phyloP scores from a whole-genome alignment of 2,113 vertebrate genomes.

The Chaetura pelagica region DNA sequence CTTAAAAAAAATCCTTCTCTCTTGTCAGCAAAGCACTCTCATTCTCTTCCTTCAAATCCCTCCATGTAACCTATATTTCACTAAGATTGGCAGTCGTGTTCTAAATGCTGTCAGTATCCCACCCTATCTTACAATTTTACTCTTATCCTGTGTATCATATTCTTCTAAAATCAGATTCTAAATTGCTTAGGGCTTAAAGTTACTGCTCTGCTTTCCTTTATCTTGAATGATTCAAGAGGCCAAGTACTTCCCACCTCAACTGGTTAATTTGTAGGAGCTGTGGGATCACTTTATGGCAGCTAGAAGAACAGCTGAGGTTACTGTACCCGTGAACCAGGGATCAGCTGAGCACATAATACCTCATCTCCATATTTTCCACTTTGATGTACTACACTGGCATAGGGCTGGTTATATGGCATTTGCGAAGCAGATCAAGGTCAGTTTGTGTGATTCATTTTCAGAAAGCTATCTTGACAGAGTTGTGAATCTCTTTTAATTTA shows the following conservation, averaged over 20 bases:
- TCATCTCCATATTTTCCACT: neutral
- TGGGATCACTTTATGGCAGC: neutral
- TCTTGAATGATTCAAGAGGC: neutral
- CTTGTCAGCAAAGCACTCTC: neutral
- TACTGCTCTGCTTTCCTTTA: neutral
- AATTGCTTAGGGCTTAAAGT: constrained; percentile 25
- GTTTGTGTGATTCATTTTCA: neutral
- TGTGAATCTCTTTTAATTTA: neutral
- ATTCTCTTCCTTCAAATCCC: constrained; percentile 23
- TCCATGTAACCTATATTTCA: constrained; percentile 39
- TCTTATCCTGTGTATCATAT: constrained; percentile 41
- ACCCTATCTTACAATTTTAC: constrained; percentile 18
- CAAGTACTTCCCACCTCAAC: neutral
- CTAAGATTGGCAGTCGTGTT: constrained; percentile 36
- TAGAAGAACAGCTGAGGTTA: neutral
- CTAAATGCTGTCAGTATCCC: constrained; percentile 37
- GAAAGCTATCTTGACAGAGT: neutral
- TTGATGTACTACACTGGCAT: neutral
- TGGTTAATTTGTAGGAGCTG: neutral
- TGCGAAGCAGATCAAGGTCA: neutral
- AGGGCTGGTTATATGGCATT: neutral
- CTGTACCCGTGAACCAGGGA: neutral
- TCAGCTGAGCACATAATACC: neutral
- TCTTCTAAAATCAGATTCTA: constrained; percentile 41
- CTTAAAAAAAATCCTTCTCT: neutral